phyloP scores from a whole-genome alignment of 2,797 vertebrate species.

The Chanos chanos region DNA sequence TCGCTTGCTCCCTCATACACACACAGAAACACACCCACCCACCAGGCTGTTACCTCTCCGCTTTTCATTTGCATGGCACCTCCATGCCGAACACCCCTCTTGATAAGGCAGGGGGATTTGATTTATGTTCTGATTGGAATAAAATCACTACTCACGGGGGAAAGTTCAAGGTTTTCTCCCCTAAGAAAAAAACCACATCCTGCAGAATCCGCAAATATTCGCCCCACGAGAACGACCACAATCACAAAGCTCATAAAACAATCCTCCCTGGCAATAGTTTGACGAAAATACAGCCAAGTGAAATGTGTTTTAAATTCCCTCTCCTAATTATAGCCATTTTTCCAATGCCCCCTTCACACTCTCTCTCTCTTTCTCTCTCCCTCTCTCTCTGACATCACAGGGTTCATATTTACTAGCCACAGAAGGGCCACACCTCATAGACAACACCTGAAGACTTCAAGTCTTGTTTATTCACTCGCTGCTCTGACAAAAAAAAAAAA shows the following conservation, averaged over 20 bases:
- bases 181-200: conserved; percentile 12
- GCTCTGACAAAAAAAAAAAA: too few relatives aligned
- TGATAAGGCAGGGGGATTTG: conserved; percentile 34
- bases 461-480: too few relatives aligned
- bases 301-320: conserved; percentile 32
- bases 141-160: conserved; percentile 25
- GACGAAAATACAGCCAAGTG: conserved; percentile 21
- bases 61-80: neutral
- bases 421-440: conserved; percentile 1
- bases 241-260: conserved; percentile 27
- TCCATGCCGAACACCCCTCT: conserved; percentile 1
- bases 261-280: conserved; percentile 11
- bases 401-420: conserved; percentile 11
- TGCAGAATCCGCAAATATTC: conserved; percentile 24
- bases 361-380: neutral
- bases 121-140: conserved; percentile 47
- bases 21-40: neutral
- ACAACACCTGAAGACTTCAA: too few relatives aligned
- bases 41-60: neutral
- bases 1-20: neutral
- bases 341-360: neutral
- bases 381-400: neutral
- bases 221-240: conserved; percentile 9
- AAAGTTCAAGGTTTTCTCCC: conserved; percentile 18
- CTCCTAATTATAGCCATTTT: conserved; percentile 19